These are phyloP conservation scores for Fistularia tabacaria DNA, from an alignment of 2,797 vertebrate species.

Conservation along the genomic window DNA sequence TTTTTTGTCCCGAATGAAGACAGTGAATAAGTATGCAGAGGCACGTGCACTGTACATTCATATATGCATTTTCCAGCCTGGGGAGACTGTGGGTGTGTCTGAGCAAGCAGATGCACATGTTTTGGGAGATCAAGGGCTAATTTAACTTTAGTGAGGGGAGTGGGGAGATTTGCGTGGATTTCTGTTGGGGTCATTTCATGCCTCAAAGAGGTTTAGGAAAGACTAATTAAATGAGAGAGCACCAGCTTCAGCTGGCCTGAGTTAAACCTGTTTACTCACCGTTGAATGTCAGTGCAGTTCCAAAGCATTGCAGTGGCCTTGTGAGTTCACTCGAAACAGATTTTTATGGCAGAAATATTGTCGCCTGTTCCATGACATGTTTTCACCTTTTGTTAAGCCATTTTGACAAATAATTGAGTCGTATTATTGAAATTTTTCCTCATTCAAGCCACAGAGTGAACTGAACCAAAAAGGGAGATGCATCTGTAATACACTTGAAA, in stretches of 20 bases:
- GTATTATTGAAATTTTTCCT: background rate
- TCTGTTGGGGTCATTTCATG: constrained; percentile 49
- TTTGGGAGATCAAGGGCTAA: constrained; percentile 51
- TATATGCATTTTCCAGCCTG: constrained; percentile 9
- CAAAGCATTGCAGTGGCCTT: background rate
- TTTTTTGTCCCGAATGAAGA: no score
- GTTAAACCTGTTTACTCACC: constrained; percentile 43
- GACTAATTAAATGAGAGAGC: constrained; percentile 67
- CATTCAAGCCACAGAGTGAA: no score
- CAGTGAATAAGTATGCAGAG: background rate
- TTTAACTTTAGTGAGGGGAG: constrained; percentile 27
- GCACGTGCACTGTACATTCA: constrained; percentile 10
- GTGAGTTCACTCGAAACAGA: constrained; percentile 1
- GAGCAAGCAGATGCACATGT: constrained; percentile 9
- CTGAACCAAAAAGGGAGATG: no score
- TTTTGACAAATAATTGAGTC: background rate
- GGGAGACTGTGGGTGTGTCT: background rate
- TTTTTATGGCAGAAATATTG: no score
- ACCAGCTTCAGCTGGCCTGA: constrained; percentile 26
- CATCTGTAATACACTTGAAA: no score
- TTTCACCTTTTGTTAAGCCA: no score
- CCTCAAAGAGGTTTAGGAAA: constrained; percentile 64
- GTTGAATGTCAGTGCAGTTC: constrained; percentile 6
- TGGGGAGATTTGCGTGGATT: constrained; percentile 63
- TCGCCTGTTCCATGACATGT: no score